Evolutionary conservation across 1,140 invertebrate genomes (phyloP).

Genomic region (Drosophila neocordata): DNA sequence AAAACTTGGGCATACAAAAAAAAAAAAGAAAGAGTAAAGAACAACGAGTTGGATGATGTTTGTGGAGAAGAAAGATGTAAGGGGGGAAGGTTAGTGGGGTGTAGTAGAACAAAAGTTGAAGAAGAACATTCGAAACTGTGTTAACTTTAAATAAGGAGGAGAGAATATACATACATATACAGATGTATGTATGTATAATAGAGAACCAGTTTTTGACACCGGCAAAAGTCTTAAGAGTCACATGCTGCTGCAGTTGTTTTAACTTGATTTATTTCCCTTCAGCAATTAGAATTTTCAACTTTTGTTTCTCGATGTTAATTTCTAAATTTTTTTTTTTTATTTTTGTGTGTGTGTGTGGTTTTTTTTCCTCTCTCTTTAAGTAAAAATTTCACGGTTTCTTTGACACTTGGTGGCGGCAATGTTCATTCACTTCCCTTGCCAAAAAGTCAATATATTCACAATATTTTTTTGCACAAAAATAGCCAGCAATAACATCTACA

Average conservation of each 20-base stretch:
- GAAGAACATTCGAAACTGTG: constrained; percentile 29
- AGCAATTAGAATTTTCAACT: constrained; percentile 37
- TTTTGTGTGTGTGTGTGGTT: not conserved
- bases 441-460: constrained; percentile 49
- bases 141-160: constrained; percentile 31
- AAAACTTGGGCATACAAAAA: constrained; percentile 51
- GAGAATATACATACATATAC: no score
- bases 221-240: constrained; percentile 30
- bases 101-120: constrained; percentile 5
- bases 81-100: not conserved
- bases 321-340: not conserved
- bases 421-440: constrained; percentile 21
- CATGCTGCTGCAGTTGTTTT: constrained; percentile 53
- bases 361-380: not conserved
- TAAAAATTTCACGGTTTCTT: constrained; percentile 22
- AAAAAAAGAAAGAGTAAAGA: constrained; percentile 41
- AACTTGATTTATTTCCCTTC: constrained; percentile 47
- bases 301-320: constrained; percentile 16
- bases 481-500: constrained; percentile 37
- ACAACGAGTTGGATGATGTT: not conserved
- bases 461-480: constrained; percentile 45
- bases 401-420: constrained; percentile 11
- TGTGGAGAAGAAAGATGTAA: constrained; percentile 7
- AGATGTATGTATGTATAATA: no score
- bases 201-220: constrained; percentile 46